Conservation (phyloP, 2,797 vertebrate genomes). For the Hydrophis major region DNA sequence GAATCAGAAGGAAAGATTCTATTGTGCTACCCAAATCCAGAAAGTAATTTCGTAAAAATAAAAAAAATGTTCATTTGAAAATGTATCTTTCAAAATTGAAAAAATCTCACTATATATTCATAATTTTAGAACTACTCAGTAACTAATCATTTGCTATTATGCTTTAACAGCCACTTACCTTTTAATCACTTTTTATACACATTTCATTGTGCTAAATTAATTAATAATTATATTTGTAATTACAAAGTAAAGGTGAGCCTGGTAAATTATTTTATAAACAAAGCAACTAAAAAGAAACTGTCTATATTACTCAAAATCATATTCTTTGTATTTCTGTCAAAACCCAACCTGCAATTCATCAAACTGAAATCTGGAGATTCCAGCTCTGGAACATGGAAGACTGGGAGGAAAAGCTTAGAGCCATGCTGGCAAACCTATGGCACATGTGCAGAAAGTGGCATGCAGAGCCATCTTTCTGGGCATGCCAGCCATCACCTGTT, state of each 20-base stretch:
- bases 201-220: neutral
- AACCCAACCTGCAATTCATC: neutral
- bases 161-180: slow-evolving; percentile 50
- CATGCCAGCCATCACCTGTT: too few species aligned
- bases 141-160: slow-evolving; percentile 56
- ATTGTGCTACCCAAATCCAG: slow-evolving; percentile 18
- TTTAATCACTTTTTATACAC: slow-evolving; percentile 39
- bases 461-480: too few species aligned
- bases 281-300: neutral
- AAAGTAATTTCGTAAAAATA: slow-evolving; percentile 37
- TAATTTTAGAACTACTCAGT: slow-evolving; percentile 47
- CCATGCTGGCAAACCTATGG: too few species aligned
- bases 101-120: slow-evolving; percentile 43
- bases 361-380: neutral
- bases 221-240: neutral
- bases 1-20: slow-evolving; percentile 21
- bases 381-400: neutral
- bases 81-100: slow-evolving; percentile 27
- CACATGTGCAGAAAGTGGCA: too few species aligned
- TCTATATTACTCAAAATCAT: neutral
- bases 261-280: neutral
- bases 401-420: neutral
- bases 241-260: neutral
- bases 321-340: neutral
- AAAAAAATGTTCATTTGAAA: slow-evolving; percentile 35